phyloP scores from a whole-genome alignment of 2,797 vertebrate species.

The Taeniopygia guttata region DNA sequence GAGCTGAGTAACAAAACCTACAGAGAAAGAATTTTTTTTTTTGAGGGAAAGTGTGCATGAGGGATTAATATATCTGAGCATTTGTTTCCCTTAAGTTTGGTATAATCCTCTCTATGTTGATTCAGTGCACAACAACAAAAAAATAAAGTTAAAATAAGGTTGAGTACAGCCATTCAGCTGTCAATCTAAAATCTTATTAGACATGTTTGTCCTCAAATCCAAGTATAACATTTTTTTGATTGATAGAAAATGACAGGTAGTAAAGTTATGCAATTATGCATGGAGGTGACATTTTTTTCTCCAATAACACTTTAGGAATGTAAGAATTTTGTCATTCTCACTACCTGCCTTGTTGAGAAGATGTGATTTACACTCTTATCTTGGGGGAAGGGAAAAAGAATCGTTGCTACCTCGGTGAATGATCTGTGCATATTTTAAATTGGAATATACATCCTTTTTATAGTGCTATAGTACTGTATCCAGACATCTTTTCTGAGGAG shows the following conservation, averaged over 20 bases:
- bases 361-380: conserved; percentile 64
- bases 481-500: not conserved
- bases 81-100: conserved; percentile 13
- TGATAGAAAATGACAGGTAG: conserved; percentile 52
- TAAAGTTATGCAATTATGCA: conserved; percentile 65
- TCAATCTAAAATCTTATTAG: conserved; percentile 48
- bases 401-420: conserved; percentile 25
- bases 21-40: not conserved
- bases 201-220: conserved; percentile 17
- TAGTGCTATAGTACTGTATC: conserved; percentile 26
- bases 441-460: conserved; percentile 65
- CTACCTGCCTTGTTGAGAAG: conserved; percentile 66
- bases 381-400: conserved; percentile 56
- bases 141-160: conserved; percentile 57
- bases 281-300: conserved; percentile 63
- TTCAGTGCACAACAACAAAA: conserved; percentile 49
- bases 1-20: not conserved
- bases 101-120: conserved; percentile 18
- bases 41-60: not conserved
- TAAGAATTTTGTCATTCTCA: conserved; percentile 62
- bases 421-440: conserved; percentile 65
- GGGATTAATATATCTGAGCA: conserved; percentile 34
- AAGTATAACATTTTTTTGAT: conserved; percentile 44
- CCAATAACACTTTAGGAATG: conserved; percentile 65
- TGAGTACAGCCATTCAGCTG: conserved; percentile 10